Conservation (phyloP, 2,113 vertebrate species). For the Solenodon paradoxus region DNA sequence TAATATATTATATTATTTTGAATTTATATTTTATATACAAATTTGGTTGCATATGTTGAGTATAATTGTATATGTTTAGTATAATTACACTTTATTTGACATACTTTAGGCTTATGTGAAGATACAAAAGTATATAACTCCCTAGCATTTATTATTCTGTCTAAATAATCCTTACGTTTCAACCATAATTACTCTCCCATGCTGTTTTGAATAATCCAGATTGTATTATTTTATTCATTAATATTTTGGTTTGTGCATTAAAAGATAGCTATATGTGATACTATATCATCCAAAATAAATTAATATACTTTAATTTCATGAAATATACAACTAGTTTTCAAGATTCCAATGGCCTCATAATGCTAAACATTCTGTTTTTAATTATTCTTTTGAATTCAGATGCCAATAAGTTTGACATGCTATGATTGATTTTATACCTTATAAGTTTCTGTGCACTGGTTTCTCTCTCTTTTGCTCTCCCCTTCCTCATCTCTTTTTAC, state of each 20-base stretch:
- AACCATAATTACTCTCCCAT: background rate
- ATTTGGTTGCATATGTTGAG: too few relatives aligned
- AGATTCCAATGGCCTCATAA: background rate
- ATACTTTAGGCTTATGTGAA: background rate
- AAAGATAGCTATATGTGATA: background rate
- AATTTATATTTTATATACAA: background rate
- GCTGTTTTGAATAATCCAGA: background rate
- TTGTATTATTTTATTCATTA: background rate
- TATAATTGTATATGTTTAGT: background rate
- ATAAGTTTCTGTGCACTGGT: background rate
- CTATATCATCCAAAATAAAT: background rate
- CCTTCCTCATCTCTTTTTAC: background rate
- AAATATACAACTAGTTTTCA: background rate
- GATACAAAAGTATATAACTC: background rate
- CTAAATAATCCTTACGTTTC: background rate
- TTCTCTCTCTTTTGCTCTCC: background rate
- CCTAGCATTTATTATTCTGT: fast-evolving
- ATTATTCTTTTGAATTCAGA: background rate
- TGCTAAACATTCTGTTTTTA: background rate
- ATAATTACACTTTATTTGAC: background rate
- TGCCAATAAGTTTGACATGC: background rate
- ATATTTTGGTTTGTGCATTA: background rate
- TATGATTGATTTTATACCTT: background rate
- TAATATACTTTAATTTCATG: background rate
- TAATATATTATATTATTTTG: background rate